Base-by-base conservation (phyloP, 2,113 vertebrate genomes). In the Antennarius striatus region DNA sequence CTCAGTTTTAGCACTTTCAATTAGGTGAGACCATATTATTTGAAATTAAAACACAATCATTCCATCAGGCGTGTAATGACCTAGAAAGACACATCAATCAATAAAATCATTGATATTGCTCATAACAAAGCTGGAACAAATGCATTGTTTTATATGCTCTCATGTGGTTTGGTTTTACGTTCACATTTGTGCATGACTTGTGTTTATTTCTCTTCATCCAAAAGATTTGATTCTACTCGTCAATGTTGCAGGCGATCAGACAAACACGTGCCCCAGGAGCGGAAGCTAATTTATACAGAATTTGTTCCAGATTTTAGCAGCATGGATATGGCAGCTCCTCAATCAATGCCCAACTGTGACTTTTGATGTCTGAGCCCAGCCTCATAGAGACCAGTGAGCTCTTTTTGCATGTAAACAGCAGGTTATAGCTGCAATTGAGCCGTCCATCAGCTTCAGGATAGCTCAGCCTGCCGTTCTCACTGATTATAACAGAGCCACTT, bases 341-440 rank as follows among this genome's bases (percentile, higher is more conserved):
- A 81, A 86, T 90, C 86, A 86, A 77, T 75, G 79, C 77, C 82
- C 57, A 68, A 42, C 84, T 80, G 75, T 63, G 79, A 29, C 16
- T 60, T 73, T 77, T 78, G 14, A 57, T 36, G 36, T 76, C 54
- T 16, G 15, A 70, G 57, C 43, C 48, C 58, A 77, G 48, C 36
- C 59, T 58, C 56, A 63, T 9, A 15, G 54, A 78, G 36, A 42
- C 48, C 48, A 3, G 5, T 39, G 14, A 59, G 56, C 59, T 64
- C 40, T 62, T 62, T 77, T 49, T 45, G 59, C 63, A 61, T 81
- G 67, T 68, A 69, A 84, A 76, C 83, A 80, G 71, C 73, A 72
- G 77, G 60, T 75, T 68, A 67, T 28, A 66, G 10, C 32, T 36
- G 32, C 32, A 36, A 36, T 2, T 36, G 39, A 39, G 55, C 50